A percentile compares a stretch with the other conserved stretches of the same genome.
Conservation (phyloP, 2,888 invertebrate species). For the Cryptus viduatorius region DNA sequence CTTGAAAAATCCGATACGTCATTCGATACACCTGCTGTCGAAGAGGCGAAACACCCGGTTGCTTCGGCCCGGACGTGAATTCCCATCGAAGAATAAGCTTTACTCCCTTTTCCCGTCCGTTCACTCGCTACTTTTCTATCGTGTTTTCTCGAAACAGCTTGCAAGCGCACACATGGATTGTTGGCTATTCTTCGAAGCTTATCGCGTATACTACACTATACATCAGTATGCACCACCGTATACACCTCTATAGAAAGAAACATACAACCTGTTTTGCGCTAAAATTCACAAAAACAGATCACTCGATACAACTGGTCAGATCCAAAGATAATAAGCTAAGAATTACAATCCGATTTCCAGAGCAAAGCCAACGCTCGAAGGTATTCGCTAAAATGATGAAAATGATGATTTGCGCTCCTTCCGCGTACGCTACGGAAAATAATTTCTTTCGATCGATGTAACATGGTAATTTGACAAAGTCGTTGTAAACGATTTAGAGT, state of each 20-base stretch:
- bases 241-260: not conserved
- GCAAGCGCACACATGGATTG: conserved; percentile 33
- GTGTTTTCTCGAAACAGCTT: conserved; percentile 37
- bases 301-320: not conserved
- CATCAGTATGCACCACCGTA: not conserved
- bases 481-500: not conserved
- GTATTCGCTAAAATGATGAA: not conserved
- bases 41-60: conserved; percentile 1
- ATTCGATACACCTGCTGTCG: conserved; percentile 46
- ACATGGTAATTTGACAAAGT: not conserved
- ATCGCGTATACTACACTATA: conserved; percentile 8
- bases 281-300: not conserved
- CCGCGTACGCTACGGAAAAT: not conserved
- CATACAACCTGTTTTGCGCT: not conserved
- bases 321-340: not conserved
- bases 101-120: not conserved
- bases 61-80: conserved; percentile 4
- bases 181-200: conserved; percentile 39
- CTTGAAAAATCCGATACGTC: conserved; percentile 49
- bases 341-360: not conserved
- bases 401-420: not conserved
- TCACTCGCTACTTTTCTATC: conserved; percentile 14
- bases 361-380: not conserved
- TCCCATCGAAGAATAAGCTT: conserved; percentile 50
- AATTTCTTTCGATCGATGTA: not conserved